Base-by-base conservation (phyloP, 2,113 vertebrate genomes). In the Ameiurus melas region DNA sequence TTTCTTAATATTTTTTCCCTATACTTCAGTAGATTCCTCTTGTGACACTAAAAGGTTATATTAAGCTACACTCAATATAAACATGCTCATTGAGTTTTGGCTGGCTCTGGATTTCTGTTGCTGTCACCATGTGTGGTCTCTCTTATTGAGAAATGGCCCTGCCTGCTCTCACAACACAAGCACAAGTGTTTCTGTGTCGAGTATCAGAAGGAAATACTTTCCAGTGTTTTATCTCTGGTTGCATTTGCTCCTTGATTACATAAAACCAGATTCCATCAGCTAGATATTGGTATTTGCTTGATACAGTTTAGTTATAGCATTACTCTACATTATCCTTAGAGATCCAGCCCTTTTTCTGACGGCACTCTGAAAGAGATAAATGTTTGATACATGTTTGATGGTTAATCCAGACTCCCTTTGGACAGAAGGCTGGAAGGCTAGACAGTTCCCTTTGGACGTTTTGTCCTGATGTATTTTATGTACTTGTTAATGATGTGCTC, bases 401-500 rank as follows among this genome's bases (percentile, higher is more conserved):
- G 53, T 84, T 84, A 43, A 84, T 84, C 6, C 51, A 39, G 82
- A 84, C 14, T 87, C 66, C 53, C 55, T 83, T 70, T 47, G 22
- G 55, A 75, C 55, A 75, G 4, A 39, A 68, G 30, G 13, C 62
- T 87, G 22, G 53, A 47, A 68, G 25, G 43, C 39, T 68, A 17
- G 43, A 84, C 62, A 20, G 36, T 70, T 87, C 68, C 55, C 80
- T 75, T 58, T 62, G 27, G 86, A 87, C 30, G 57, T 58, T 82
- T 82, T 83, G 55, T 83, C 53, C 60, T 75, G 80, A 70, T 83
- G 12, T 73, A 36, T 81, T 82, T 87, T 22, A 51, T 83, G 71
- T 75, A 57, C 66, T 87, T 73, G 17, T 73, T 87, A 87, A 75
- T 83, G 36, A 87, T 75, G 80, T 47, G 66, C 60, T 55, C 66